Base-by-base conservation (phyloP, 92 coral and sea anemone species). In the Heliopora coerulea region DNA sequence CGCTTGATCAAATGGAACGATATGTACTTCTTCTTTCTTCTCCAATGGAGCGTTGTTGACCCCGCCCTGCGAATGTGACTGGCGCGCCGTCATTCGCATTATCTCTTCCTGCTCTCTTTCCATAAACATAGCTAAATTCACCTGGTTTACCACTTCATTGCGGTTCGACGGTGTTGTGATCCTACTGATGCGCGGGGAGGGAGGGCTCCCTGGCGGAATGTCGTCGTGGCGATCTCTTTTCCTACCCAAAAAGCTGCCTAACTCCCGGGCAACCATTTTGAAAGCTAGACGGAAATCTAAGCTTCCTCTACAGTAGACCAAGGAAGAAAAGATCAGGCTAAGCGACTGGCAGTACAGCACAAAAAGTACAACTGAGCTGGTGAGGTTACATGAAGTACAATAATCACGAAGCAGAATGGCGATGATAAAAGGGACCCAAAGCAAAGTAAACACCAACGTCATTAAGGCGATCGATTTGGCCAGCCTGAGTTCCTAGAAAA, bases 1-100 rank as follows among this genome's bases (percentile, higher is more conserved):
- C 31, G 77, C 33, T 39, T 50, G 77, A n/a, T 70, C 63, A 25
- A 31, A 70, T 2, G 77, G 77, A 15, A 70, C 77, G 7, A 70
- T 34, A 20, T 70, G 63, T 7, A 70, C 49, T 10, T 70, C 77
- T 17, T 70, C 77, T 0, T 23, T 37, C 14, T 6, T 7, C 2
- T 28, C 50, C 27, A 48, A 30, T 6, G 77, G 23, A 3, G 15
- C 23, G 15, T 20, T 37, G 13, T 52, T 26, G 19, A 3, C 41
- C 32, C n/a, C 63, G 30, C n/a, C 31, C 31, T 12, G 59, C 33
- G 56, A 25, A 24, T 29, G 18, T 13, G 9, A 8, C 6, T 35
- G 20, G 30, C 50, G 21, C 2, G 30, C 20, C 23, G n/a, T 21
- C 8, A 13, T 25, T 15, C n/a, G 37, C 10, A 18, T 13, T 2